Base-by-base conservation (phyloP, 2,113 vertebrate genomes). In the Polypterus senegalus region DNA sequence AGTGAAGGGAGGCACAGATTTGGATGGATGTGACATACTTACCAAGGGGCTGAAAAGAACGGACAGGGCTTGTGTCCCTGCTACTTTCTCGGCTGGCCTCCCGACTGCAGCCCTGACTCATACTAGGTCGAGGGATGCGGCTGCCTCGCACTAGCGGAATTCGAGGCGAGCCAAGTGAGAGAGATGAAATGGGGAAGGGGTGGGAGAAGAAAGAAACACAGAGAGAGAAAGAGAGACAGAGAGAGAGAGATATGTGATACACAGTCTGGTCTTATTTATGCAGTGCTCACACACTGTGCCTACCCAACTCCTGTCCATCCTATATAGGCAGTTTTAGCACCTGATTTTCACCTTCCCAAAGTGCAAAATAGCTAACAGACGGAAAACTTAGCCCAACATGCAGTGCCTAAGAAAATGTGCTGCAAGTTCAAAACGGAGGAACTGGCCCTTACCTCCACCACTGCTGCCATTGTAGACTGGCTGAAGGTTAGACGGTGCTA, bases 51-150 rank as follows among this genome's bases (percentile, higher is more conserved):
- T 89, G 90, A 73, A 97, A 97, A 78, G 93, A 94, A 76, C 95
- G 94, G 64, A 94, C 83, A 68, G 94, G 95, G 83, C 95, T 98
- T 48, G 95, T 87, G 83, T 98, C 95, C 82, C 95, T 86, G 89
- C 95, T 98, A 78, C 94, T 98, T 79, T 98, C 95, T 58, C 95
- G 89, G 83, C 95, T 98, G 80, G 94, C 91, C 77, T 98, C 94
- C 75, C 95, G 87, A 85, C 95, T 98, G 89, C 95, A 98, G 65
- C 94, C 93, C 86, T 98, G 95, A 88, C 94, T 98, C 89, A 97
- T 91, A 81, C 95, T 98, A 79, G 95, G 94, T 60, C 95, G 91
- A 71, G 95, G 95, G 79, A 98, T 97, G 73, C 94, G 94, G 79
- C 94, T 98, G 83, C 85, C 86, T 69, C 86, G 83, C 1, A 83